Conservation (phyloP, 2,113 vertebrate genomes). For the Tachycineta bicolor region DNA sequence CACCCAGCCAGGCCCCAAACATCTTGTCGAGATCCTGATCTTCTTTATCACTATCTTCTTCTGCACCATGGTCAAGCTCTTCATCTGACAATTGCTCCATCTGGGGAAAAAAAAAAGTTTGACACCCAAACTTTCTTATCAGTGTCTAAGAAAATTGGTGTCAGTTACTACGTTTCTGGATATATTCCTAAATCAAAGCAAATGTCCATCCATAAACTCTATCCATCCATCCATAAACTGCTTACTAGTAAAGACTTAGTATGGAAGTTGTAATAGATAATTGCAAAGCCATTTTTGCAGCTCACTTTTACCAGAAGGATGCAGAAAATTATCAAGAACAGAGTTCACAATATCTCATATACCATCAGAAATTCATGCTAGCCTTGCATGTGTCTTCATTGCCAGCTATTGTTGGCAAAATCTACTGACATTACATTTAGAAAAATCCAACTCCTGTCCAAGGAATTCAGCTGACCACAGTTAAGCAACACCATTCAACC, state of each 20-base stretch:
- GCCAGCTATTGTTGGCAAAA: conserved; percentile 12
- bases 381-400: not conserved
- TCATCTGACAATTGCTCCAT: conserved; percentile 98
- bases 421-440: not conserved
- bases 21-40: conserved; percentile 98
- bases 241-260: not conserved
- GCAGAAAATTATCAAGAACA: not conserved
- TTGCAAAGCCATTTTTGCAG: not conserved
- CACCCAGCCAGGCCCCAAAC: conserved; percentile 99
- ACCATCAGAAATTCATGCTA: not conserved
- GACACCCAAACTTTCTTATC: not conserved
- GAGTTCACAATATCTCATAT: not conserved
- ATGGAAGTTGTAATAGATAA: not conserved
- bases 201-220: not conserved
- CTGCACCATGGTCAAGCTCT: conserved; percentile 94
- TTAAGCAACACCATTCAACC: conserved; percentile 22
- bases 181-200: not conserved
- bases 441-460: conserved; percentile 27
- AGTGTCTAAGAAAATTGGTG: not conserved
- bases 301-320: not conserved
- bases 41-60: conserved; percentile 98
- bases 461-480: conserved; percentile 53
- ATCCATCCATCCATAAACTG: not conserved
- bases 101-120: conserved; percentile 58
- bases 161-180: not conserved